These are phyloP conservation scores for Lytechinus pictus DNA, from an alignment of 35 echinoderm and acorn worm species.

Conservation along the genomic window DNA sequence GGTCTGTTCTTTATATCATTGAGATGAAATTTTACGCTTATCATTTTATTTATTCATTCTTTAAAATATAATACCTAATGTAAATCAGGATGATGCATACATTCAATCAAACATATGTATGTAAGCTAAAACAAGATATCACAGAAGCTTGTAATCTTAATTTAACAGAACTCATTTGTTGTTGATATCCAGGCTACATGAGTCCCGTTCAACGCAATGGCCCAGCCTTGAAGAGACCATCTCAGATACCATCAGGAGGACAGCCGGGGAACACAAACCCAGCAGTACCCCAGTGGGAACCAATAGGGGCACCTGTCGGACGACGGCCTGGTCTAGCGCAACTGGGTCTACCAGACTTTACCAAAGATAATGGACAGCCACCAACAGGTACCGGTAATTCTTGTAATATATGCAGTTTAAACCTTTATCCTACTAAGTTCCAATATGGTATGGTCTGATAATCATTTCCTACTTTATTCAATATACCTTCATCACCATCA, in stretches of 20 bases:
- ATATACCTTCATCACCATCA: no score
- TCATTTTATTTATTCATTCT: background rate
- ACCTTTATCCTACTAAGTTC: no score
- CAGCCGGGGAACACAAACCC: background rate
- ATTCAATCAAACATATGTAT: background rate
- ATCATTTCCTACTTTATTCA: no score
- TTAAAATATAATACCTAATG: background rate
- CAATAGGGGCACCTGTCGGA: background rate
- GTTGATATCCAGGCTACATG: slow-evolving; percentile 58
- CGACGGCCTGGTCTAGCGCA: background rate
- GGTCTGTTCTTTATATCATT: background rate
- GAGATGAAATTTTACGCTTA: background rate
- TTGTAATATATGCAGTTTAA: no score
- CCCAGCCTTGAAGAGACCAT: slow-evolving; percentile 33
- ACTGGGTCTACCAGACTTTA: slow-evolving; percentile 21
- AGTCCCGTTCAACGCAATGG: slow-evolving; percentile 82
- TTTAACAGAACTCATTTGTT: background rate
- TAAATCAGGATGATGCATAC: background rate
- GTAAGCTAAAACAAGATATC: no score
- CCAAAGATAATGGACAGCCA: slow-evolving; percentile 18
- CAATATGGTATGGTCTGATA: no score
- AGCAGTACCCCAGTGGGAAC: slow-evolving; percentile 3
- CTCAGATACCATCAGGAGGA: background rate
- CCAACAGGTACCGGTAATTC: background rate
- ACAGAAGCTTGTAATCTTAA: no score